Percentiles rank a stretch among this genome's conserved stretches.
These are phyloP conservation scores for Moxostoma hubbsi DNA, from an alignment of 2,797 vertebrate genomes.

Conservation along the genomic window DNA sequence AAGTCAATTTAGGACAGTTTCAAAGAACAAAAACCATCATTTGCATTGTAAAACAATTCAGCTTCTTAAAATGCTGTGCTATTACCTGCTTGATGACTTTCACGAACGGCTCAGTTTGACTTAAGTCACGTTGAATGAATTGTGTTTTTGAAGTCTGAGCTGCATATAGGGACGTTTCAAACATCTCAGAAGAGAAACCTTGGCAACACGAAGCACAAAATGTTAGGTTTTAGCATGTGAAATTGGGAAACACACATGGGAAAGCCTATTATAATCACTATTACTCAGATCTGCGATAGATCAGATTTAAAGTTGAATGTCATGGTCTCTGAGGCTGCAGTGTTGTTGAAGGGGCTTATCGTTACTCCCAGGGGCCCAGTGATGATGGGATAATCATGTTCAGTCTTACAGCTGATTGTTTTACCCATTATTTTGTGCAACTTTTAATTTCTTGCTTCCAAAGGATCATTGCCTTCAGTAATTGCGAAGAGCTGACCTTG, in stretches of 20 bases:
- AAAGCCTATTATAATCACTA: slow-evolving; percentile 74
- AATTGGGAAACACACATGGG: slow-evolving; percentile 62
- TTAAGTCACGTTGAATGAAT: not conserved
- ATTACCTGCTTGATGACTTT: not conserved
- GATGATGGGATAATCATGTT: slow-evolving; percentile 88
- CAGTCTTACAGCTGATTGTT: slow-evolving; percentile 86
- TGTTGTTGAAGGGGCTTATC: slow-evolving; percentile 62
- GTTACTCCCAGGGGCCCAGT: slow-evolving; percentile 62
- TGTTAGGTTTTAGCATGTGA: not conserved
- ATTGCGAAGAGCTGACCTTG: slow-evolving; percentile 94
- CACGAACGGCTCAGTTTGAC: not conserved
- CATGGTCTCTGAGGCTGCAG: slow-evolving; percentile 58
- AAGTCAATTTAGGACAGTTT: not conserved
- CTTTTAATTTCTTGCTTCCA: slow-evolving; percentile 94
- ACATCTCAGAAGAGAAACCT: not conserved
- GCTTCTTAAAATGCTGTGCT: not conserved
- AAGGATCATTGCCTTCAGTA: slow-evolving; percentile 95
- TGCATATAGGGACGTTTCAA: not conserved
- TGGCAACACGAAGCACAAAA: not conserved
- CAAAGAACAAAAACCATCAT: not conserved
- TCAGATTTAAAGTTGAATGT: slow-evolving; percentile 75
- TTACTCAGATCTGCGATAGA: slow-evolving; percentile 72
- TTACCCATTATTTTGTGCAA: slow-evolving; percentile 92
- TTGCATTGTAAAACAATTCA: not conserved
- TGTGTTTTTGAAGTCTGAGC: not conserved